A percentile compares a stretch with the other conserved stretches of the same genome.
phyloP scores from a whole-genome alignment of 2,888 invertebrate species.

The Sinhomidia bicolor region DNA sequence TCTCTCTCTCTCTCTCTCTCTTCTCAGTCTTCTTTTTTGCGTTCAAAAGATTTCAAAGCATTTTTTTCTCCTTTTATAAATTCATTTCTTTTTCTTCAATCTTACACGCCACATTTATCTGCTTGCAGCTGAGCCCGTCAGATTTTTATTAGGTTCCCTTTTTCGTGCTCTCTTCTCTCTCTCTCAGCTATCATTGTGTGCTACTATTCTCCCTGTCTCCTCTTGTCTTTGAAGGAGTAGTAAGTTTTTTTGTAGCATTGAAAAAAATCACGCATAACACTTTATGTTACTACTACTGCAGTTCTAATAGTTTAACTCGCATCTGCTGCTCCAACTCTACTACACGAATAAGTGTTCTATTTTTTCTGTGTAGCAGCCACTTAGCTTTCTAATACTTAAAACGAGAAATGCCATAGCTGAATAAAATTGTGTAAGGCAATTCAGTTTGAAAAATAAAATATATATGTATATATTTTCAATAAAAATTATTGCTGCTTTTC shows the following conservation, averaged over 20 bases:
- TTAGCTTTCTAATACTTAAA: conserved; percentile 26
- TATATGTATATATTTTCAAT: conserved; percentile 66
- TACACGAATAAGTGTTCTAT: background rate
- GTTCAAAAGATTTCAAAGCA: conserved; percentile 56
- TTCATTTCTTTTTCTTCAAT: conserved; percentile 66
- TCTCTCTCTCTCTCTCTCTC: background rate
- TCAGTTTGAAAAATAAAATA: conserved; percentile 10
- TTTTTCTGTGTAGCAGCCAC: conserved; percentile 14
- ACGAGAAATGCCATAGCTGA: background rate
- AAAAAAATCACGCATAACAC: conserved; percentile 10
- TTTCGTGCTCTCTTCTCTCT: conserved; percentile 20
- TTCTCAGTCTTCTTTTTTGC: background rate
- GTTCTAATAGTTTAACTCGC: conserved; percentile 24
- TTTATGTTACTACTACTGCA: conserved; percentile 30
- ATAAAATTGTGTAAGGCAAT: background rate
- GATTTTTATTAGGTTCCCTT: conserved; percentile 49
- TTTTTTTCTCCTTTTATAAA: conserved; percentile 51
- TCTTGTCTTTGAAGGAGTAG: background rate
- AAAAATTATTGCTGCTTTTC: conserved; percentile 12
- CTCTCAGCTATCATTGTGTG: conserved; percentile 5
- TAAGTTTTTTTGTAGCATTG: conserved; percentile 34
- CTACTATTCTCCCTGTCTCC: too few species aligned
- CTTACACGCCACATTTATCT: conserved; percentile 67
- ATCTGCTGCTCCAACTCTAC: background rate
- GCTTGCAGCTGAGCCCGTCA: conserved; percentile 70